A percentile compares a stretch with the other conserved stretches of the same genome.
These are phyloP conservation scores for Tethea ocularis DNA, from an alignment of 2,888 invertebrate species.

Conservation along the genomic window DNA sequence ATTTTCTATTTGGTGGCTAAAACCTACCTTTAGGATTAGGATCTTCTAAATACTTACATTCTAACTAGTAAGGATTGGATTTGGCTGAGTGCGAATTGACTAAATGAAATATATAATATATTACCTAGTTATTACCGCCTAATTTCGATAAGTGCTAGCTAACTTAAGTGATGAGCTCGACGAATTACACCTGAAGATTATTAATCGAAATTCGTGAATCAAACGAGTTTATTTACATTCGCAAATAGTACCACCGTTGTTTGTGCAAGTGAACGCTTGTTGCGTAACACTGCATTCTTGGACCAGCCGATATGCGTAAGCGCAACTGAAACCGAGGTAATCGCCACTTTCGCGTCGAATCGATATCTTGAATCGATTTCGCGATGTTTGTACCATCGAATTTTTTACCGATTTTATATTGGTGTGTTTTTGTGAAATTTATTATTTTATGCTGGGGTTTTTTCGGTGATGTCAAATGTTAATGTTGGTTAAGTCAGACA, in stretches of 20 bases:
- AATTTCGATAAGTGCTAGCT: background rate
- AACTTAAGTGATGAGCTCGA: background rate
- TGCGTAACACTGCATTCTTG: conserved; percentile 66
- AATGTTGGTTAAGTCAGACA: conserved; percentile 5
- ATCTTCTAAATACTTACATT: too few relatives aligned
- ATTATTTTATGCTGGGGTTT: background rate
- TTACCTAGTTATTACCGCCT: too few relatives aligned
- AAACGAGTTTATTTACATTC: conserved; percentile 6
- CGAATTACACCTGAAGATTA: background rate
- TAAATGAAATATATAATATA: too few relatives aligned
- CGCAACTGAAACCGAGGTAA: conserved; percentile 47
- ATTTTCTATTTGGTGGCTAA: background rate
- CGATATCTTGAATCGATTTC: conserved; percentile 44
- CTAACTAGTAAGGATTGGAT: too few relatives aligned
- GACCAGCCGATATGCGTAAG: conserved; percentile 59
- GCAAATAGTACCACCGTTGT: conserved; percentile 18
- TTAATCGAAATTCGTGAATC: background rate
- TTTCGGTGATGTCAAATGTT: conserved; percentile 10
- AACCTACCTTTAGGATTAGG: background rate
- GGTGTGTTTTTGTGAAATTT: background rate
- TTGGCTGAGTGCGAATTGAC: too few relatives aligned
- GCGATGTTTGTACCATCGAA: conserved; percentile 33
- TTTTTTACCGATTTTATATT: conserved; percentile 23
- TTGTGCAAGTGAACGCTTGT: conserved; percentile 53
- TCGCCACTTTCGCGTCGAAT: conserved; percentile 36